A percentile compares a stretch with the other conserved stretches of the same genome.
These are phyloP conservation scores for Progne subis DNA, from an alignment of 2,113 vertebrate genomes.

Conservation along the genomic window DNA sequence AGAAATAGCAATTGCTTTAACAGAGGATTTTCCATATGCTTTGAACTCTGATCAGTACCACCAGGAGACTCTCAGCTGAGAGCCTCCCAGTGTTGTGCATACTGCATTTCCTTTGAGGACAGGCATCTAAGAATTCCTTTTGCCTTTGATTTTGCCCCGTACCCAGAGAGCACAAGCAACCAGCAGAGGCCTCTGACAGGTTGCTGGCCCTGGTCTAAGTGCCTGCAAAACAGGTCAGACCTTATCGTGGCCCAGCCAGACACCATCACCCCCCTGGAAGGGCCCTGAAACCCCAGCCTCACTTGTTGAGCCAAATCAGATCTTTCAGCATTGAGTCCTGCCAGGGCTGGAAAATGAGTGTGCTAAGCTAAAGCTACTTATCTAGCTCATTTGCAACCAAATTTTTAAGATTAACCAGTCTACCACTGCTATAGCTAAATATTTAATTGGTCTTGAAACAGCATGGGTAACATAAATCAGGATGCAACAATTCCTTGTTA, in stretches of 20 bases:
- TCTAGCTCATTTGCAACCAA: background rate
- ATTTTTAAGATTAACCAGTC: background rate
- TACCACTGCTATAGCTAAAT: background rate
- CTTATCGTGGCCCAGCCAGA: background rate
- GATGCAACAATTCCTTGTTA: background rate
- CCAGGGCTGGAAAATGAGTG: background rate
- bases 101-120: background rate
- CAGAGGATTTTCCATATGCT: background rate
- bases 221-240: conserved; percentile 16
- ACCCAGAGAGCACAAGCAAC: background rate
- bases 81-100: background rate
- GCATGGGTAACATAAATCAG: background rate
- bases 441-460: background rate
- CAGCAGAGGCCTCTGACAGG: background rate
- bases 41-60: background rate
- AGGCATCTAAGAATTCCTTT: background rate
- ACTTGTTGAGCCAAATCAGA: background rate
- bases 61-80: background rate
- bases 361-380: conserved; percentile 22
- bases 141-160: background rate
- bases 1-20: background rate
- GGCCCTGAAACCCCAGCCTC: background rate
- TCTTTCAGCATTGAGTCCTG: background rate
- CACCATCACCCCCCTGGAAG: background rate
- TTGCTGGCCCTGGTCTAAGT: background rate